phyloP scores from a whole-genome alignment of 1,140 invertebrate genomes.

The Panagrolaimus sp. region DNA sequence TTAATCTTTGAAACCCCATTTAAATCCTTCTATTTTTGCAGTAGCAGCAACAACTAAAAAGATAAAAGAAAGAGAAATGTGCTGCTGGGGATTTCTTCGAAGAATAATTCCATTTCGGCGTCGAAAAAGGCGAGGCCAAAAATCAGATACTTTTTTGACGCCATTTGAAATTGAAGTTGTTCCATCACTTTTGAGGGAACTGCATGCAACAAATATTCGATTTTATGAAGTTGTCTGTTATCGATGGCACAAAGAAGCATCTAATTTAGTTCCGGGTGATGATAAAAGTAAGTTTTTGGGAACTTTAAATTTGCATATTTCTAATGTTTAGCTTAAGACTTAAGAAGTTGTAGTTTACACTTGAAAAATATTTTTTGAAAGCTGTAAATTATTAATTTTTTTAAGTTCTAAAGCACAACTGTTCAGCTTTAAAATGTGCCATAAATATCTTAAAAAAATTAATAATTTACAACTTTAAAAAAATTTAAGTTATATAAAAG shows the following conservation, averaged over 20 bases:
- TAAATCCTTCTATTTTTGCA: not conserved
- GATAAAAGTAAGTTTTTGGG: not conserved
- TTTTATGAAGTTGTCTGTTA: conserved; percentile 53
- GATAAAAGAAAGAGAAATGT: not conserved
- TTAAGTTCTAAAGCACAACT: no score
- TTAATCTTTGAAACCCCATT: not conserved
- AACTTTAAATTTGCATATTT: not conserved
- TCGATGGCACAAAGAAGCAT: conserved; percentile 28
- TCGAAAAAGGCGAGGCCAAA: not conserved
- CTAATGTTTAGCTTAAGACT: no score
- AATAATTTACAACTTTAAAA: no score
- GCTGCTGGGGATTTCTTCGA: not conserved
- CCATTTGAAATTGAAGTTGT: conserved; percentile 49
- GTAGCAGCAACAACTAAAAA: no score
- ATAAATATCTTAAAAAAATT: no score
- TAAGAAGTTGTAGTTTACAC: no score
- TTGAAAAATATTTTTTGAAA: no score
- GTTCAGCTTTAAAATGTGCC: no score
- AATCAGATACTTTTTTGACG: conserved; percentile 35
- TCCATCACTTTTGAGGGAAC: conserved; percentile 46
- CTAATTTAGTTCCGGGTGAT: not conserved
- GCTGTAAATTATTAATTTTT: no score
- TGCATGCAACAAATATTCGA: conserved; percentile 34
- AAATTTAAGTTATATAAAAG: no score
- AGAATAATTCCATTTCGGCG: not conserved